Evolutionary conservation across 1,140 invertebrate species (phyloP).

Genomic region (Drosophila athabasca): DNA sequence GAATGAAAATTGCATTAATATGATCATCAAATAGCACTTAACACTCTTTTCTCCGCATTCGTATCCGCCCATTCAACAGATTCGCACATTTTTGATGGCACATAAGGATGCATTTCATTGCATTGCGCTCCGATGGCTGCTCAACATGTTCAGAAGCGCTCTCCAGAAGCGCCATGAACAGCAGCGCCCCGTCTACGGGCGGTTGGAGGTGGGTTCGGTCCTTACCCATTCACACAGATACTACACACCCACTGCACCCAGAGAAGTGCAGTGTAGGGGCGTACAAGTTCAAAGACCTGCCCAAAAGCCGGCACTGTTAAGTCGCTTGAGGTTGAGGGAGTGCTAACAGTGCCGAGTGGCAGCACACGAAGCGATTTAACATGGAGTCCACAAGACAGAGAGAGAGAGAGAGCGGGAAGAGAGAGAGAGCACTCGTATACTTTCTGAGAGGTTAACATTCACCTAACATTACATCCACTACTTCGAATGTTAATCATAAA

Average conservation of each 20-base stretch:
- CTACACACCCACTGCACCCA: constrained; percentile 19
- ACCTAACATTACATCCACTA: neutral
- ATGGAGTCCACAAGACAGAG: constrained; percentile 22
- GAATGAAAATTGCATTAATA: constrained; percentile 35
- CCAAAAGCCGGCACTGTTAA: constrained; percentile 64
- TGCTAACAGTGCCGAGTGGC: neutral
- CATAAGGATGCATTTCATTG: constrained; percentile 47
- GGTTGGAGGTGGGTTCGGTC: constrained; percentile 21
- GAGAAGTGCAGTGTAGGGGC: constrained; percentile 13
- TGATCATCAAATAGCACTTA: constrained; percentile 54
- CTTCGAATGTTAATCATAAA: neutral
- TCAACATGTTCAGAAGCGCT: constrained; percentile 52
- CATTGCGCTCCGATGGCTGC: constrained; percentile 53
- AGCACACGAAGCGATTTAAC: constrained; percentile 6
- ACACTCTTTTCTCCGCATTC: constrained; percentile 7
- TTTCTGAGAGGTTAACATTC: neutral
- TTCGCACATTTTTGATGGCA: constrained; percentile 48
- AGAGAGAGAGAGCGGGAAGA: constrained; percentile 3
- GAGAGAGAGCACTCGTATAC: neutral
- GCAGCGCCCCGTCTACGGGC: constrained; percentile 4
- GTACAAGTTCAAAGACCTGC: constrained; percentile 67
- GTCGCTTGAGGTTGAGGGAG: neutral
- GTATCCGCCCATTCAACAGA: constrained; percentile 41
- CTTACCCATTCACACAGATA: constrained; percentile 36
- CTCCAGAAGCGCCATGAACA: constrained; percentile 57